Evolutionary conservation across 2,888 invertebrate genomes (phyloP), one percentile per base, ranked within the genome.

Genomic region (Tolmerus cingulatus): DNA sequence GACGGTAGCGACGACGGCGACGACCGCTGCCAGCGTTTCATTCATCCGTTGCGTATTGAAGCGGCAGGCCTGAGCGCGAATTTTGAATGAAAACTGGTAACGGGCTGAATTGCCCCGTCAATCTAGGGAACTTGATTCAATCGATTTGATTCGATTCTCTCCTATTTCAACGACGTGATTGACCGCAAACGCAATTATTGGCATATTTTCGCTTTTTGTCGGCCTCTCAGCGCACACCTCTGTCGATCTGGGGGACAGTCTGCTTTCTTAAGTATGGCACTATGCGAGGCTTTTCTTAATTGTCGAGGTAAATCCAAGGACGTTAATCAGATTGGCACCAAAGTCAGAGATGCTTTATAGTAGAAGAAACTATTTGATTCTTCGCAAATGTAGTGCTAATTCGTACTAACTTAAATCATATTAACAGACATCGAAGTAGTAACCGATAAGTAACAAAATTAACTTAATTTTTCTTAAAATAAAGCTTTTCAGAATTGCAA

Each of bases 51-150:
- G n/a, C 14, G 57, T 23, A 34, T 2, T 1, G 19, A 34, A 16
- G 37, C 9, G 34, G 57, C 23, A 34, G 23, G 9, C 30, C 14
- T 85, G n/a, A 30, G 46, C 66, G 76, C 23, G 55, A 86, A 51
- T 84, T 76, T 87, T 87, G 87, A 87, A 87, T 87, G 87, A 85
- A 87, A 87, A 87, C 87, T 84, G 40, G 84, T 77, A 84, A 77
- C n/a, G 57, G 9, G 9, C n/a, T 19, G 74, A 86, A 57, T 76
- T 46, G 86, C 86, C 66, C 66, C 77, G 86, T 57, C 86, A 40
- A 78, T 23, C 57, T 86, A 78, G 66, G 27, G 86, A 86, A 86
- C 86, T 78, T 86, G 86, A 78, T 78, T 78, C 43, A 86, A 30
- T 34, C 78, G 5, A 78, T 79, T 46, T 66, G 78, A 79, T 86